Conservation (phyloP, 2,888 invertebrate genomes). For the Polietes domitor region DNA sequence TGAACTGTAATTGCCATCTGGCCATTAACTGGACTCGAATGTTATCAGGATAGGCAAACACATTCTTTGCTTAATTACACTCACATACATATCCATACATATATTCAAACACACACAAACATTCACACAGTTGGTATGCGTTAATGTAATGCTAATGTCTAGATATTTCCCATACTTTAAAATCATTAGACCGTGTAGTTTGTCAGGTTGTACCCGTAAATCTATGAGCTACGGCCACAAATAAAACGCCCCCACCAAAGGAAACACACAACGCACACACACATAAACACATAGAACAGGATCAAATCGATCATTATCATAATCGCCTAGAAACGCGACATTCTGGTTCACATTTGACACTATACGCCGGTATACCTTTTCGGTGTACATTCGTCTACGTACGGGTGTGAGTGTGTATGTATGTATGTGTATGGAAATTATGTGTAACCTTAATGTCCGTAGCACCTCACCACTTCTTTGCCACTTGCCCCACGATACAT, state of each 20-base stretch:
- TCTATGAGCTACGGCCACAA: slow-evolving; percentile 28
- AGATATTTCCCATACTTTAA: slow-evolving; percentile 55
- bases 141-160: slow-evolving; percentile 40
- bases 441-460: slow-evolving; percentile 24
- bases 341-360: slow-evolving; percentile 48
- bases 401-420: too few relatives aligned
- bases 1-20: slow-evolving; percentile 48
- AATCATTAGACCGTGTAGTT: slow-evolving; percentile 72
- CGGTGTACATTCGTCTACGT: neutral
- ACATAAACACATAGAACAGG: slow-evolving; percentile 18
- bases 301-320: slow-evolving; percentile 74
- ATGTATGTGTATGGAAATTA: neutral
- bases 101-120: neutral
- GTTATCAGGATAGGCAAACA: slow-evolving; percentile 17
- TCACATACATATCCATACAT: neutral
- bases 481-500: neutral
- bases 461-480: slow-evolving; percentile 26
- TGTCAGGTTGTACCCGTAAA: slow-evolving; percentile 67
- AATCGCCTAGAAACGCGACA: slow-evolving; percentile 67
- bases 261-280: neutral
- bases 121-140: slow-evolving; percentile 16
- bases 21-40: slow-evolving; percentile 37
- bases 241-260: slow-evolving; percentile 11
- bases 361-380: neutral
- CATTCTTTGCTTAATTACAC: slow-evolving; percentile 13